Conservation (phyloP, 2,113 vertebrate genomes). For the Clinocottus analis region DNA sequence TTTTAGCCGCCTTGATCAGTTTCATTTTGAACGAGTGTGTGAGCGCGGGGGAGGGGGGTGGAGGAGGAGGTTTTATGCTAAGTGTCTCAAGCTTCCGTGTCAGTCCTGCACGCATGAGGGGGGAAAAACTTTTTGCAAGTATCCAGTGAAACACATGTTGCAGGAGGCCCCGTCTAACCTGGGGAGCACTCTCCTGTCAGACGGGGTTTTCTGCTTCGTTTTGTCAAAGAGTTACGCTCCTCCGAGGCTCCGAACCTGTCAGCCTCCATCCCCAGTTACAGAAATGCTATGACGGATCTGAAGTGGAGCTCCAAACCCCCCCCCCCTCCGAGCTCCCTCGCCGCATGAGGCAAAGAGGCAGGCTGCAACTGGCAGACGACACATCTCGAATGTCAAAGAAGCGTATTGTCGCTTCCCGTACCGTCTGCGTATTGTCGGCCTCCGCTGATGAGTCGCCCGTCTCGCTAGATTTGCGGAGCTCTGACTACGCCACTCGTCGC, state of each 20-base stretch:
- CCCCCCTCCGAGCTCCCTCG: slow-evolving; percentile 2
- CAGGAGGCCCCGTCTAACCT: slow-evolving; percentile 23
- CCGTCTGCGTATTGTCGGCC: slow-evolving; percentile 22
- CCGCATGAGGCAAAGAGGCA: slow-evolving; percentile 1
- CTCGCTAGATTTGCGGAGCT: slow-evolving; percentile 54
- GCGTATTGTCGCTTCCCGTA: background rate
- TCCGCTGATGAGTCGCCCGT: slow-evolving; percentile 34
- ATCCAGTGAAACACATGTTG: slow-evolving; percentile 7
- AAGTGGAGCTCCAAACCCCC: slow-evolving; percentile 24
- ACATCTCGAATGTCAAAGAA: slow-evolving; percentile 45
- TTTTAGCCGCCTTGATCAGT: slow-evolving; percentile 25
- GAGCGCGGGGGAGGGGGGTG: background rate
- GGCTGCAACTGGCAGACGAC: slow-evolving; percentile 2
- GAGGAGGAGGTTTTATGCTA: slow-evolving; percentile 25
- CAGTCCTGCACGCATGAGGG: background rate
- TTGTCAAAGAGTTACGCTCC: slow-evolving; percentile 41
- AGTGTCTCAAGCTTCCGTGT: slow-evolving; percentile 14
- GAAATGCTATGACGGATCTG: slow-evolving; percentile 19
- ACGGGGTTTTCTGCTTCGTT: slow-evolving; percentile 51
- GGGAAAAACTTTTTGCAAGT: slow-evolving; percentile 10
- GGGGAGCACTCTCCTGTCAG: slow-evolving; percentile 36
- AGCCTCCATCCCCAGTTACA: slow-evolving; percentile 13
- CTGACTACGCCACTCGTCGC: slow-evolving; percentile 22
- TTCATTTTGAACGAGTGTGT: slow-evolving; percentile 28
- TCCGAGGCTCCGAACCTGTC: slow-evolving; percentile 42